Base-by-base conservation (phyloP, 2,113 vertebrate genomes). In the Charina bottae region DNA sequence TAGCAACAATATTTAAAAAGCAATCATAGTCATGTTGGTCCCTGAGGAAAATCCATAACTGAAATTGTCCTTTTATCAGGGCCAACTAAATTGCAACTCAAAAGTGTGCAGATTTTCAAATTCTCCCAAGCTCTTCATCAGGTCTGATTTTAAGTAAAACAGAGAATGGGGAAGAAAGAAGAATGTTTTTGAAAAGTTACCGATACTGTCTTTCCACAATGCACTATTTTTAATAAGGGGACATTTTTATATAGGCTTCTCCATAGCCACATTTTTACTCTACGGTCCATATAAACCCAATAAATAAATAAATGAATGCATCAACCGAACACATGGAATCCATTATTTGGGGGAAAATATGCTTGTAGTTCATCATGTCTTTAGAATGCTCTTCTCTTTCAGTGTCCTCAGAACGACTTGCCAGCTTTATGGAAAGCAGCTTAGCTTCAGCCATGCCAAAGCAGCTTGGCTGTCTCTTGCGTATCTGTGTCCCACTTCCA, bases 281-380 rank as follows among this genome's bases (percentile, higher is more conserved):
- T 46, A 84, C 23, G 26, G 46, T 13, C 33, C 72, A 78, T 21
- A 37, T 78, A 68, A 68, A 68, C 28, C 28, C 56, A 58, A 15
- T 58, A 6, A 72, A 72, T 19, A 68, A 68, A 68, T 33, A 33
- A 72, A 84, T 26, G 24, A 49, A 49, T 84, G 10, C n/a, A 26
- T 53, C 21, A 28, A 8, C 7, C 8, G 54, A 28, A 33, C 15
- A 90, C 21, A 28, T 33, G 2, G 28, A 91, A 54, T 17, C 54
- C 24, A 37, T 85, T 24, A 46, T 49, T 85, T 12, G 42, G 84
- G 6, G 84, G 56, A 17, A 90, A 78, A 78, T 78, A 64, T 92
- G 62, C 0, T 62, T 87, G 89, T 21, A 53, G 54, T 68, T 89
- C 88, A 85, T 93, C 54, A 89, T 93, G 59, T 90, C 88, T 78